Evolutionary conservation across 2,888 invertebrate genomes (phyloP), one percentile per base, ranked within the genome.

Genomic region (Platypus cylindrus): DNA sequence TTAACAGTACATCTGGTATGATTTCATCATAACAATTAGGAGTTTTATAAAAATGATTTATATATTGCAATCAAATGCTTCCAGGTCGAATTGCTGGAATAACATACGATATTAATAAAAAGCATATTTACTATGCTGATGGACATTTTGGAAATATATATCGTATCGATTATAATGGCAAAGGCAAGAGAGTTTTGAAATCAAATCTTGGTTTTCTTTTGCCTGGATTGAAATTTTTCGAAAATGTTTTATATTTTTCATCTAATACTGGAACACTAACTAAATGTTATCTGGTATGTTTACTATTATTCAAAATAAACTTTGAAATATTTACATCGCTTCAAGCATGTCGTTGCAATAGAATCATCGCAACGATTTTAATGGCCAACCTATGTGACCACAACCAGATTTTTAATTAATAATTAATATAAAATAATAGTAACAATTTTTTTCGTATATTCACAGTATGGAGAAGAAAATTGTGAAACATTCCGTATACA

Each of bases 51-150:
- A n/a, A n/a, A n/a, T n/a, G n/a, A n/a, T n/a, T n/a, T n/a, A n/a
- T n/a, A n/a, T n/a, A n/a, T n/a, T n/a, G 22, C 8, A n/a, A 38
- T 7, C 13, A 17, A 11, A 13, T 23, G 5, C 23, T 43, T 41
- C 16, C 25, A 48, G 54, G 54, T 14, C 51, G 54, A 35, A 67
- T 66, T 44, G 66, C 56, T 44, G 71, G 48, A 32, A 62, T 55
- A 43, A 67, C 47, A 44, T 62, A 38, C 30, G 74, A 78, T 56
- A 52, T 65, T 0, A 68, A 71, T 48, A 64, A 67, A 49, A 64
- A 71, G 45, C 57, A 70, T 14, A 57, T 94, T 3, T 95, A 85
- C 54, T 86, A 81, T 64, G 71, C 76, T 0, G 86, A 90, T 56
- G 69, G 70, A 36, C 66, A 70, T 43, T 51, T 60, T 2, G 65